These are phyloP conservation scores for Mesocricetus auratus DNA, from an alignment of 2,113 vertebrate genomes.

Conservation along the genomic window DNA sequence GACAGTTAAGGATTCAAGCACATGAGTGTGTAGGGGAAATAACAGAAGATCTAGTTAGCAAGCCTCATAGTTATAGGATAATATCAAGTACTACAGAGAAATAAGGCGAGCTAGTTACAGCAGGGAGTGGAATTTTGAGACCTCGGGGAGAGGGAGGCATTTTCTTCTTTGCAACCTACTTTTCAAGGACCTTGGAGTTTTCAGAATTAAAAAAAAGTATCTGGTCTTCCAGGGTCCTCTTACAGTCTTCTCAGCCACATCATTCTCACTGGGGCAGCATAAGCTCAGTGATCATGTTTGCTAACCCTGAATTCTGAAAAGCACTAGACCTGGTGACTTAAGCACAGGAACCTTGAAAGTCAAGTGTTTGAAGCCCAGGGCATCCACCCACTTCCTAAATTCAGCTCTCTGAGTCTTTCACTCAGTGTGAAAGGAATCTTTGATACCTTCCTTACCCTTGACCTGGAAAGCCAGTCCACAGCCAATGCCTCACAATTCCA, in stretches of 20 bases:
- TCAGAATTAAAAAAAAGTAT: neutral
- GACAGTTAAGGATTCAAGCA: neutral
- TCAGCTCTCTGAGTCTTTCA: neutral
- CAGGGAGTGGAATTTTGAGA: neutral
- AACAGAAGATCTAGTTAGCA: neutral
- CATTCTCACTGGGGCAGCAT: neutral
- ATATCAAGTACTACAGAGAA: neutral
- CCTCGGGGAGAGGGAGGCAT: neutral
- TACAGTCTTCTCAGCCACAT: neutral
- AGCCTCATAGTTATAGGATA: neutral
- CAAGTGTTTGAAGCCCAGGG: neutral
- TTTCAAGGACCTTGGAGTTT: neutral
- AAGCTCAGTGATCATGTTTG: neutral
- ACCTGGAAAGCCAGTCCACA: neutral
- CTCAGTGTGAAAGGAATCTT: neutral
- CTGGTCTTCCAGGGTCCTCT: neutral
- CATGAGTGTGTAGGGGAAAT: neutral
- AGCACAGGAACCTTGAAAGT: neutral
- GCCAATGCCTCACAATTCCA: neutral
- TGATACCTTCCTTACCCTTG: neutral
- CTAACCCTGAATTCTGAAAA: neutral
- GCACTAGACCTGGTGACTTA: neutral
- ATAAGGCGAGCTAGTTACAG: neutral
- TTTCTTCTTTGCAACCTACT: neutral
- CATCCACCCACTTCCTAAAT: neutral